phyloP scores from a whole-genome alignment of 2,113 vertebrate genomes.

The Danionella cerebrum region DNA sequence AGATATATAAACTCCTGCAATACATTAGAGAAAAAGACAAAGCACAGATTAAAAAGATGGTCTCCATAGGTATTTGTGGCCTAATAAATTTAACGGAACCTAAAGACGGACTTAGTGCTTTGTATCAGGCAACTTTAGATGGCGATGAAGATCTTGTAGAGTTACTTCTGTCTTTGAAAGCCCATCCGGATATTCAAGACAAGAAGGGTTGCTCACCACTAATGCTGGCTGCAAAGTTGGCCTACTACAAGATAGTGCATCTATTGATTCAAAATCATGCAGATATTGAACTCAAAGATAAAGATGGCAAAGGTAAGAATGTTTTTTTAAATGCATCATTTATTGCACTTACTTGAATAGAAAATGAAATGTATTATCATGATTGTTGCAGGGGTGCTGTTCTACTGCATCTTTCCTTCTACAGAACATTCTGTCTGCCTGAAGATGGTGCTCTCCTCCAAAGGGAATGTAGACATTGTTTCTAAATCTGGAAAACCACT shows the following conservation, averaged over 20 bases:
- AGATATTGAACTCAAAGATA: slow-evolving; percentile 68
- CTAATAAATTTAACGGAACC: slow-evolving; percentile 85
- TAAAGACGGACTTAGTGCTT: slow-evolving; percentile 60
- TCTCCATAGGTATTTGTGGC: slow-evolving; percentile 64
- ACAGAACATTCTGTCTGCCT: slow-evolving; percentile 64
- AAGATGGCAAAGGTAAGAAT: slow-evolving; percentile 70
- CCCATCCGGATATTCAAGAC: slow-evolving; percentile 74
- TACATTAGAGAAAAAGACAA: slow-evolving; percentile 65
- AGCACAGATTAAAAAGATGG: slow-evolving; percentile 73
- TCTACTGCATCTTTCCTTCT: slow-evolving; percentile 74
- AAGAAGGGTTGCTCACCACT: slow-evolving; percentile 65
- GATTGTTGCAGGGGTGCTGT: slow-evolving; percentile 73
- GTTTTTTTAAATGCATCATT: background rate
- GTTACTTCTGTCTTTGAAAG: slow-evolving; percentile 74
- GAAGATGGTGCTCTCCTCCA: slow-evolving; percentile 61
- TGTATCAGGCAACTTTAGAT: slow-evolving; percentile 70
- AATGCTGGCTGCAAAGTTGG: slow-evolving; percentile 73
- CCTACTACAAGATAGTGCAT: slow-evolving; percentile 65
- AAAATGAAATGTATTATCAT: no score
- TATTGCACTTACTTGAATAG: no score
- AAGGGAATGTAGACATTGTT: slow-evolving; percentile 72
- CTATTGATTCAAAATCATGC: slow-evolving; percentile 64
- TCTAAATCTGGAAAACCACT: slow-evolving; percentile 61
- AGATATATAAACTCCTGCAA: slow-evolving; percentile 86
- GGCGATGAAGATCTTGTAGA: slow-evolving; percentile 72